Percentiles rank a stretch among this genome's conserved stretches.
phyloP scores from a whole-genome alignment of 53 echinoderm and acorn worm genomes.

The Antedon mediterranea region DNA sequence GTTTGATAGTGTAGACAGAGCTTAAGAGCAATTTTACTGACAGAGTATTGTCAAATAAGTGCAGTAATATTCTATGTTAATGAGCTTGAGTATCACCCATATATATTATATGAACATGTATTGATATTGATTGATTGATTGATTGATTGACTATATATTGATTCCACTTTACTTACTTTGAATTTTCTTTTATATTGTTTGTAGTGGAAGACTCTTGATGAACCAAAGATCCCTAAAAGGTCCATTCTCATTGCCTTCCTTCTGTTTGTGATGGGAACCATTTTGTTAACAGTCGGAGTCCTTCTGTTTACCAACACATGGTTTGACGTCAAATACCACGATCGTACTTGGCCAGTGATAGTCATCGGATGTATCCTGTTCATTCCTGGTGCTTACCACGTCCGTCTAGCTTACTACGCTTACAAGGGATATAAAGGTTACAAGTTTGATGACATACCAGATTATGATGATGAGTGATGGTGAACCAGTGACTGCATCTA shows the following conservation, averaged over 20 bases:
- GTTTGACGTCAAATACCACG: constrained; percentile 27
- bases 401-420: constrained; percentile 79
- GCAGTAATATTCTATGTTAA: too few relatives aligned
- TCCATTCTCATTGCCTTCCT: constrained; percentile 57
- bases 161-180: too few relatives aligned
- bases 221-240: constrained; percentile 66
- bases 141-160: too few relatives aligned
- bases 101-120: too few relatives aligned
- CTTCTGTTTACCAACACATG: constrained; percentile 17
- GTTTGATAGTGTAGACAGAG: too few relatives aligned
- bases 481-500: too few relatives aligned
- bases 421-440: constrained; percentile 77
- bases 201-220: neutral
- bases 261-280: constrained; percentile 56
- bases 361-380: constrained; percentile 63
- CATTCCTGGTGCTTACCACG: constrained; percentile 83
- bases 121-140: too few relatives aligned
- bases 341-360: constrained; percentile 79
- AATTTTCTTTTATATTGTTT: neutral
- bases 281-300: constrained; percentile 48
- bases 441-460: constrained; percentile 93
- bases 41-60: too few relatives aligned
- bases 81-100: too few relatives aligned
- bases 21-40: too few relatives aligned
- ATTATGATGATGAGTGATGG: constrained; percentile 66